Base-by-base conservation (phyloP, 2,888 invertebrate genomes). In the Chrysolina oricalcia region DNA sequence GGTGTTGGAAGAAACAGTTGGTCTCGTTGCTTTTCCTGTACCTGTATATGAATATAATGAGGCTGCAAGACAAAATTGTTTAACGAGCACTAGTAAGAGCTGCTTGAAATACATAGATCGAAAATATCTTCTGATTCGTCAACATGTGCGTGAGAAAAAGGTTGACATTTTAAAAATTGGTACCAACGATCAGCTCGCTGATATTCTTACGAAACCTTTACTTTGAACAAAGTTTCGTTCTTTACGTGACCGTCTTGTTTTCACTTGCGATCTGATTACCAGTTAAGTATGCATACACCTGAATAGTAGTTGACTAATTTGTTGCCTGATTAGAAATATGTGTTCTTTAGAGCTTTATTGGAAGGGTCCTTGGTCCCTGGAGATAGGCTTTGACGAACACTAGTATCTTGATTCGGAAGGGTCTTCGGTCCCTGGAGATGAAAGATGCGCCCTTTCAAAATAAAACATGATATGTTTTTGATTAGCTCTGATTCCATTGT, bases 251-350 rank as follows among this genome's bases (percentile, higher is more conserved):
- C 48, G 48, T 50, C 48, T 50, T 50, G 48, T 50, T 50, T 50
- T 17, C n/a, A 50, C 17, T 50, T n/a, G 17, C 1, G 17, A 48
- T n/a, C 48, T 48, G 11, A 50, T 50, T 3, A 50, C n/a, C n/a
- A 50, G 48, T 50, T 17, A n/a, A 50, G 48, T 50, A 50, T 50
- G 48, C 48, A 50, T 17, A 50, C 48, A 50, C n/a, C 48, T 50
- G 17, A 50, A 6, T 8, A 50, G 17, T 15, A 43, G 15, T 43
- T n/a, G 2, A n/a, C n/a, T 50, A 8, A 50, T n/a, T 50, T n/a
- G 15, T n/a, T 48, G 48, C 15, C 15, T 48, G 48, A 3, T 48
- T n/a, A 2, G 2, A 5, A n/a, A n/a, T n/a, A 48, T 2, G 48
- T 50, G 48, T 19, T 8, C n/a, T n/a, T 17, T 17, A n/a, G 17